Percentiles rank a stretch among this genome's conserved stretches.
Evolutionary conservation across 2,888 invertebrate species (phyloP).

Genomic region (Pomacea canaliculata): DNA sequence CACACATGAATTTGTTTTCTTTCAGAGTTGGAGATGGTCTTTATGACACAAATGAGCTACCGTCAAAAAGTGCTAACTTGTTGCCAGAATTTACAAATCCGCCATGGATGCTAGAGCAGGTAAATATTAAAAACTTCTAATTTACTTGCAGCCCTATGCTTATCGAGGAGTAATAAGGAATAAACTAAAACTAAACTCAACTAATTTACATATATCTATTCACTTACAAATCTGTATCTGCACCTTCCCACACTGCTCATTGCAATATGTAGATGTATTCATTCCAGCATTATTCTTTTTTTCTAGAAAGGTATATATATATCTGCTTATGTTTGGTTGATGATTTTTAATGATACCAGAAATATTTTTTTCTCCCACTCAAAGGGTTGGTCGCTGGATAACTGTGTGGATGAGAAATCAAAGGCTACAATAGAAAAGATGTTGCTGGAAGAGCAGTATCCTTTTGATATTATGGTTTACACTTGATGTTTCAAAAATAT

Average conservation of each 20-base stretch:
- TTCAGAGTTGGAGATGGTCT: conserved; percentile 54
- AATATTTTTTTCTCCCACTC: conserved; percentile 7
- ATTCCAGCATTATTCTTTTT: no score
- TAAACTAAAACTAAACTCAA: no score
- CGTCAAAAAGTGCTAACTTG: conserved; percentile 66
- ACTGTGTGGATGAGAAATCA: conserved; percentile 63
- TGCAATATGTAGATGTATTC: no score
- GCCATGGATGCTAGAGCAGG: conserved; percentile 68
- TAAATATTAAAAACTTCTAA: conserved; percentile 17
- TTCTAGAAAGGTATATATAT: no score
- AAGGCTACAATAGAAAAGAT: conserved; percentile 67
- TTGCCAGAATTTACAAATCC: conserved; percentile 65
- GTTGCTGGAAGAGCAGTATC: conserved; percentile 67
- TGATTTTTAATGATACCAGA: no score
- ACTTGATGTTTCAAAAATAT: neutral
- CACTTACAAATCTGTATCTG: no score
- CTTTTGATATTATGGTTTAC: conserved; percentile 33
- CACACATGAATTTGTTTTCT: neutral
- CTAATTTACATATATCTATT: no score
- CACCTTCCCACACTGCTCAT: no score
- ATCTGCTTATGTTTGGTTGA: no score
- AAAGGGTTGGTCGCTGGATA: conserved; percentile 63
- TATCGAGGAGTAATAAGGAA: no score
- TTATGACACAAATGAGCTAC: conserved; percentile 67
- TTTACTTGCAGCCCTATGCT: no score